A percentile compares a stretch with the other conserved stretches of the same genome.
Conservation (phyloP, 2,797 vertebrate genomes). For the Gastrophryne carolinensis region DNA sequence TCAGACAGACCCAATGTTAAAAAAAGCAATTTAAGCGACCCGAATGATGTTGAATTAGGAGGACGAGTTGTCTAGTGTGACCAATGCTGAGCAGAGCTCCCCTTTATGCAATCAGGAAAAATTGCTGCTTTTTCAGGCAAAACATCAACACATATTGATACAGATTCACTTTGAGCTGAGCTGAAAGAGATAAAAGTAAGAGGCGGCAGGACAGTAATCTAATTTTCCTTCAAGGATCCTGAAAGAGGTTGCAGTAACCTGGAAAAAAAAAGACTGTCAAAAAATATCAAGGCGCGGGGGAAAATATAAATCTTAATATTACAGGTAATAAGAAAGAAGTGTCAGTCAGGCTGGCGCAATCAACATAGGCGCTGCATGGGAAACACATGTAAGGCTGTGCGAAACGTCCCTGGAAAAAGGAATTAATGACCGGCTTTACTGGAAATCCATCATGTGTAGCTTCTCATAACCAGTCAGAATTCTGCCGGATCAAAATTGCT, state of each 20-base stretch:
- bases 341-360: not conserved
- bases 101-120: not conserved
- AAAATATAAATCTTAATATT: slow-evolving; percentile 6
- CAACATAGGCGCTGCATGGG: not conserved
- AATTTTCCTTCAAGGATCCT: slow-evolving; percentile 33
- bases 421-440: not conserved
- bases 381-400: not conserved
- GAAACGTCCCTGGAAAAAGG: not conserved
- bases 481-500: not conserved
- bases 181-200: slow-evolving; percentile 20
- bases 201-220: not conserved
- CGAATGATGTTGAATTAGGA: no score
- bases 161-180: not conserved
- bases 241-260: not conserved
- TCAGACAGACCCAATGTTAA: no score
- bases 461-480: not conserved
- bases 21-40: no score
- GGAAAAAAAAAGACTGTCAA: slow-evolving; percentile 30
- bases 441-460: slow-evolving; percentile 22
- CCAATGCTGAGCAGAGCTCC: not conserved
- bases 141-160: not conserved
- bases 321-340: slow-evolving; percentile 38
- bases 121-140: not conserved
- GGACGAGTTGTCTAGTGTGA: no score
- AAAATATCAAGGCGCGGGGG: not conserved